Conservation (phyloP, 2,797 vertebrate species). For the Melanotaenia pygmaea region DNA sequence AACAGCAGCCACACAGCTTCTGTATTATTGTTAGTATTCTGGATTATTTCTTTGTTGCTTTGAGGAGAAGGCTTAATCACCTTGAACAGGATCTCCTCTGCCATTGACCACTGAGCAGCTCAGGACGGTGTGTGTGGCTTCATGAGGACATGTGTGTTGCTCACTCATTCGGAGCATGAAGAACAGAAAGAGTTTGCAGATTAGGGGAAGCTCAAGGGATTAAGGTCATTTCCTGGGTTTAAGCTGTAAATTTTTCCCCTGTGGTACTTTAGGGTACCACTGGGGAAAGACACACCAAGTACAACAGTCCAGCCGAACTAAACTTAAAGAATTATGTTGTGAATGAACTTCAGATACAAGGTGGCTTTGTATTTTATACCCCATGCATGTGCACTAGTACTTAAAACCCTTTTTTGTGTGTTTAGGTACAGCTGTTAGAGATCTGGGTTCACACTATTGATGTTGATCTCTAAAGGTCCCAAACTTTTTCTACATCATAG, state of each 20-base stretch:
- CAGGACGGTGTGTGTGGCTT: slow-evolving; percentile 19
- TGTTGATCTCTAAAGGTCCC: too few species aligned
- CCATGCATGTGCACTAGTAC: too few species aligned
- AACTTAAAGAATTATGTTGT: slow-evolving; percentile 14
- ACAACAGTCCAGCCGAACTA: slow-evolving; percentile 22
- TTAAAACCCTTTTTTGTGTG: background rate
- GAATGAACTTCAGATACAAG: slow-evolving; percentile 7
- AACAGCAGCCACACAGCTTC: slow-evolving; percentile 30
- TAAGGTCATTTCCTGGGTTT: slow-evolving; percentile 79
- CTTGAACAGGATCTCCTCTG: slow-evolving; percentile 59
- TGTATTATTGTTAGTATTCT: slow-evolving; percentile 27
- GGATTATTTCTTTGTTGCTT: slow-evolving; percentile 59
- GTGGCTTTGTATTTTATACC: background rate
- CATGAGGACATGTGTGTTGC: slow-evolving; percentile 46
- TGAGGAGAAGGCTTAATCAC: slow-evolving; percentile 58
- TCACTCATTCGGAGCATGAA: slow-evolving; percentile 75
- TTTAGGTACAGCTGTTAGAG: background rate
- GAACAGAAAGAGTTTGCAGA: slow-evolving; percentile 78
- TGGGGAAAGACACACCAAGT: slow-evolving; percentile 44
- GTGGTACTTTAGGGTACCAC: slow-evolving; percentile 26
- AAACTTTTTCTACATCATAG: background rate
- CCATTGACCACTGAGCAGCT: slow-evolving; percentile 65
- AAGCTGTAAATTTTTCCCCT: slow-evolving; percentile 72
- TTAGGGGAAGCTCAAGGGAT: slow-evolving; percentile 76
- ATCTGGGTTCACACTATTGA: background rate